These are phyloP conservation scores for Myotis brandtii DNA, from an alignment of 2,113 vertebrate species.

Conservation along the genomic window DNA sequence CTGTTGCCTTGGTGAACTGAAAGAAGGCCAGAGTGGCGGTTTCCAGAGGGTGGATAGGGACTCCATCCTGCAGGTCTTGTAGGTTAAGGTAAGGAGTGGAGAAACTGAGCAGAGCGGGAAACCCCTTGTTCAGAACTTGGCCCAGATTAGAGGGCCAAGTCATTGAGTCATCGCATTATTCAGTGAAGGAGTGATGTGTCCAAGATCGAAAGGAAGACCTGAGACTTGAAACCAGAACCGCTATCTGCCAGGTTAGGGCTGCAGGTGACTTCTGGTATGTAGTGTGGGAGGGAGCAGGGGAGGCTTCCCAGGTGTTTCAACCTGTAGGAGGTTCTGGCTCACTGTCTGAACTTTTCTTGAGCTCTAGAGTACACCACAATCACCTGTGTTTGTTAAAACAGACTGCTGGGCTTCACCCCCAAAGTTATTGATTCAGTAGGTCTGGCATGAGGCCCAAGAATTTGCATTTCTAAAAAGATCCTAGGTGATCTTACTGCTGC, in stretches of 20 bases:
- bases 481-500: background rate
- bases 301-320: background rate
- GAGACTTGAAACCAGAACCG: background rate
- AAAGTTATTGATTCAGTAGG: background rate
- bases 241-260: constrained; percentile 6
- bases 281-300: background rate
- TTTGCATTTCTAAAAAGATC: constrained; percentile 43
- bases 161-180: background rate
- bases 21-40: background rate
- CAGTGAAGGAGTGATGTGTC: background rate
- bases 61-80: background rate
- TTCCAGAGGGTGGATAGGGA: background rate
- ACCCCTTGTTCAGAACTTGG: background rate
- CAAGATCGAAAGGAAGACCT: constrained; percentile 37
- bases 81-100: background rate
- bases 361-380: background rate
- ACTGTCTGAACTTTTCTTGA: background rate
- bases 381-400: constrained; percentile 33
- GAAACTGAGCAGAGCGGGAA: background rate
- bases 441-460: background rate
- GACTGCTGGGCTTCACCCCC: background rate
- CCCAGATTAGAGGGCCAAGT: background rate
- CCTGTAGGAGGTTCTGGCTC: background rate
- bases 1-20: background rate
- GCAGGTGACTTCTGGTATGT: background rate